Base-by-base conservation (phyloP, 1,140 invertebrate genomes). In the Dufourea novaeangliae region DNA sequence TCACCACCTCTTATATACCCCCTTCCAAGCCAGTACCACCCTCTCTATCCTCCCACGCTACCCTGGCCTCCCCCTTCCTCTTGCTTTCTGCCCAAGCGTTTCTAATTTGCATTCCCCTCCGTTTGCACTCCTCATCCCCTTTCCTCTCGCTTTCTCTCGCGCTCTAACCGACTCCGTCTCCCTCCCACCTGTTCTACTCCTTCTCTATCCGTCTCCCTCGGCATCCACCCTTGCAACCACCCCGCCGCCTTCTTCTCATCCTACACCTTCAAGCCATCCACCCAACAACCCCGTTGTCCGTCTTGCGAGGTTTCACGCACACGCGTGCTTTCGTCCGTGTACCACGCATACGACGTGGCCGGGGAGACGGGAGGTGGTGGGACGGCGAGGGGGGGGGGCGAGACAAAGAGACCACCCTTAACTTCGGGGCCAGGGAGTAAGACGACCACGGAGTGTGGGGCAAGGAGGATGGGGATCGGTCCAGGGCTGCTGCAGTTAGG, bases 71-170 rank as follows among this genome's bases (percentile, higher is more conserved):
- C 62, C 83, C 78, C 81, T 85, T 79, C 76, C 86, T 82, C 86
- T 84, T 82, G 88, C 87, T 87, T 89, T 89, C 88, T 90, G 88
- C 88, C 90, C 90, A 89, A 90, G 89, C 90, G 90, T 91, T 91
- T 92, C 90, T 92, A 92, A 92, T 92, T 92, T 92, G 90, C 91
- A 92, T 92, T 92, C 91, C 90, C 90, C 91, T 91, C 87, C 86
- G 87, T 87, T 85, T 85, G 85, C 85, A 87, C 84, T 82, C 79
- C 75, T 84, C 76, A 54, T 59, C 71, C 63, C 66, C 72, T 57
- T 56, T 70, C 46, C 64, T 69, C 79, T n/a, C 64, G 29, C 71
- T 61, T 62, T 54, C 79, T 59, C 39, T 66, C 64, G 41, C 39
- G 14, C 76, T 39, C 39, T 34, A 22, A 22, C 37, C 34, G n/a